phyloP scores from a whole-genome alignment of 2,888 invertebrate genomes.

The Drosophila setosimentum region DNA sequence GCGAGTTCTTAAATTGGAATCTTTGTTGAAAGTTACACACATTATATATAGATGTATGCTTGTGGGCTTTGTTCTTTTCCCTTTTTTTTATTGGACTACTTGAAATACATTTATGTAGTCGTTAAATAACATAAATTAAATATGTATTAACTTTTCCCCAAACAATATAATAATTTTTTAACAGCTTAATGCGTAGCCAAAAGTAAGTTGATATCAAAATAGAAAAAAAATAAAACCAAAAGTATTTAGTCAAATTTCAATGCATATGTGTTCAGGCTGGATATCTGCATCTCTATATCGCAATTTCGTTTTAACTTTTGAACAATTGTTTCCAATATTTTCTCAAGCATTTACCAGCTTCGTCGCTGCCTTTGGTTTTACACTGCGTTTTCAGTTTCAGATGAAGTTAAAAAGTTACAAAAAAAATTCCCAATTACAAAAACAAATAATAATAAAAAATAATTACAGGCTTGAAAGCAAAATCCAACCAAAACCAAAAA shows the following conservation, averaged over 20 bases:
- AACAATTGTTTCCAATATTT: constrained; percentile 35
- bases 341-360: constrained; percentile 23
- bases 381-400: constrained; percentile 35
- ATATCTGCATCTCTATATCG: not conserved
- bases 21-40: constrained; percentile 31
- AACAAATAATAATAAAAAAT: constrained; percentile 24
- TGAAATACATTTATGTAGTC: not conserved
- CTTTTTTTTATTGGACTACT: not conserved
- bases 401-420: constrained; percentile 8
- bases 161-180: not conserved
- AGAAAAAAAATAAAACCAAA: not conserved
- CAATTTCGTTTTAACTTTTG: not conserved
- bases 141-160: not conserved
- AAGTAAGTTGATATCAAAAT: not conserved
- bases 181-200: not conserved
- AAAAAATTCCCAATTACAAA: constrained; percentile 18
- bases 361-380: constrained; percentile 44
- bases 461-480: constrained; percentile 37
- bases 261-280: not conserved
- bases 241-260: not conserved
- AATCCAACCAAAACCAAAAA: constrained; percentile 3
- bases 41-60: not conserved
- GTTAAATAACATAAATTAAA: not conserved
- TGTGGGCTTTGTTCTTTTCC: not conserved
- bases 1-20: constrained; percentile 41